Base-by-base conservation (phyloP, 1,140 invertebrate genomes). In the Leptinotarsa texana region DNA sequence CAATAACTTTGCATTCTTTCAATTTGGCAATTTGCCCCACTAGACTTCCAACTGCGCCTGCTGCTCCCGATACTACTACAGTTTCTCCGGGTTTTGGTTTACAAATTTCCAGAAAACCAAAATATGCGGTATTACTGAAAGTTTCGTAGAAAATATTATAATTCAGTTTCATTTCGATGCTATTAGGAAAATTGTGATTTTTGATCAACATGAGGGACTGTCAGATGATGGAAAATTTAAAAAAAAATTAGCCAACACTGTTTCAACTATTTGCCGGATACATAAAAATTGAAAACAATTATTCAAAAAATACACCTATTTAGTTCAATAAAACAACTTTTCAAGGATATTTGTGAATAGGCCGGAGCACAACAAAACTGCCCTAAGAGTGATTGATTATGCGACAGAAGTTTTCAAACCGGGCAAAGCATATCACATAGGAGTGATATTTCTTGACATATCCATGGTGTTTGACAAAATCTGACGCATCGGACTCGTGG, bases 11-110 rank as follows among this genome's bases (percentile, higher is more conserved):
- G 69, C 91, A 90, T 21, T 89, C 89, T 83, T 90, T 86, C 67
- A 91, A 89, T 83, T 92, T 92, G 3, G 88, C 92, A 67, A 94
- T 91, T 85, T 94, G 92, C 18, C 92, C 92, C 4, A 93, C 92
- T 57, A 90, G 85, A 75, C 87, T 89, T 4, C 93, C 93, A n/a
- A 94, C 91, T 42, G 92, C 92, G 21, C 92, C 90, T 22, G 89
- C 90, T n/a, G 91, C 91, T 22, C 88, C 88, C n/a, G 86, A 89
- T 3, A 94, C 88, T 3, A 93, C 89, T 1, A 93, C 86, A 3
- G 88, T 90, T 79, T 93, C 91, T 27, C 91, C 91, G 15, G 84
- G 66, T 83, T 92, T 89, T 2, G 92, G 92, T 27, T 90, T 80
- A 73, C 91, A 92, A 24, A 92, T 84, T 75, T 92, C 88, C n/a